Conservation (phyloP, 2,113 vertebrate species). For the Bos taurus region DNA sequence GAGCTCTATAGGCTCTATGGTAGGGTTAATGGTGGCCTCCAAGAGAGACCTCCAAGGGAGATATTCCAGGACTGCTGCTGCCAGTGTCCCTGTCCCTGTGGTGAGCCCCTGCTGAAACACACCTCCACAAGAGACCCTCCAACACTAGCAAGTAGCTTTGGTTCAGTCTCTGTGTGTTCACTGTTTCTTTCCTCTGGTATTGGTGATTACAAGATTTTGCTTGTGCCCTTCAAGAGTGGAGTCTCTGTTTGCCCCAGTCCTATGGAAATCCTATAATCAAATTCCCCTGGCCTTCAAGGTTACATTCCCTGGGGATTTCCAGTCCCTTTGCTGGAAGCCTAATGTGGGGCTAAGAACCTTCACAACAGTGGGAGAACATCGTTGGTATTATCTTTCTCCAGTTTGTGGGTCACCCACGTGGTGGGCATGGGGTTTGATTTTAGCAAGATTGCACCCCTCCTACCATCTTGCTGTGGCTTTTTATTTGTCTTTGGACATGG, state of each 20-base stretch:
- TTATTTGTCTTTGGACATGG: neutral
- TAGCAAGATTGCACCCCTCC: neutral
- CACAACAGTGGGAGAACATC: neutral
- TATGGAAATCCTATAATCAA: neutral
- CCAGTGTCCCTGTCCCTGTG: neutral
- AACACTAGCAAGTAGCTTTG: neutral
- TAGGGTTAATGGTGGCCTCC: neutral
- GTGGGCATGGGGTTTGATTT: neutral
- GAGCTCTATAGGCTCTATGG: neutral
- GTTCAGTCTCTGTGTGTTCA: neutral
- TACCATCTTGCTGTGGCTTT: neutral
- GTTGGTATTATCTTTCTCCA: neutral
- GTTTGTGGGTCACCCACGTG: neutral
- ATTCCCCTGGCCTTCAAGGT: neutral
- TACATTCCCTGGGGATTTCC: neutral
- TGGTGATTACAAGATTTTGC: neutral
- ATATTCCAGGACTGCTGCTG: neutral
- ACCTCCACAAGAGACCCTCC: neutral
- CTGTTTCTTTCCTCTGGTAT: neutral
- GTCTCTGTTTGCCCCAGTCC: neutral
- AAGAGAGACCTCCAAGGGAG: neutral
- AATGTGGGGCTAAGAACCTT: neutral
- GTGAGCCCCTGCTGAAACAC: neutral
- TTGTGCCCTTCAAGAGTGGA: neutral
- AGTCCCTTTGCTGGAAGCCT: neutral